Evolutionary conservation across 2,797 vertebrate species (phyloP).

Genomic region (Clarias pachynema): DNA sequence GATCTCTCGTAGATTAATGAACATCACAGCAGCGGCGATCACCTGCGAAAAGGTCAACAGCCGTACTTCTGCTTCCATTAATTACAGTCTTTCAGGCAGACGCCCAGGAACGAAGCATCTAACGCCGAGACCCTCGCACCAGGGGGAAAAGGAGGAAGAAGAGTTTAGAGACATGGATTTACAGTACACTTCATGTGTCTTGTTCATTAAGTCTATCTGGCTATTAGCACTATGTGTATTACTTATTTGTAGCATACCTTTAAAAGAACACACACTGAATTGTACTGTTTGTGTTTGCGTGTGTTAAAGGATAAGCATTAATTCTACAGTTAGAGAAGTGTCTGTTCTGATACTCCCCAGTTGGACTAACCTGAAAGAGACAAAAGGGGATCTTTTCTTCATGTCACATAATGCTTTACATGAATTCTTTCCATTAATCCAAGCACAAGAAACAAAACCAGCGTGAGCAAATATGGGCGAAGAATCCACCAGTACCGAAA

Average conservation of each 20-base stretch:
- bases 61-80: slow-evolving; percentile 74
- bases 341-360: not conserved
- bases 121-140: slow-evolving; percentile 44
- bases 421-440: not conserved
- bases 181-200: slow-evolving; percentile 29
- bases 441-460: not conserved
- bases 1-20: slow-evolving; percentile 78
- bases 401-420: not conserved
- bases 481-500: not conserved
- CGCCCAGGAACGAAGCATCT: slow-evolving; percentile 50
- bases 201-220: not conserved
- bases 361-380: not conserved
- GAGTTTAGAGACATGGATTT: not conserved
- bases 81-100: slow-evolving; percentile 74
- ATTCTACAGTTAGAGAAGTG: not conserved
- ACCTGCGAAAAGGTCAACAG: slow-evolving; percentile 82
- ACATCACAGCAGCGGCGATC: slow-evolving; percentile 72
- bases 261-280: not conserved
- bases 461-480: not conserved
- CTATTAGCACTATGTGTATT: not conserved
- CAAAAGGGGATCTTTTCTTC: not conserved
- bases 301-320: not conserved
- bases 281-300: not conserved
- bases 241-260: not conserved
- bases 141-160: slow-evolving; percentile 23